Base-by-base conservation (phyloP, 2,888 invertebrate species). In the Nymphalis polychloros region DNA sequence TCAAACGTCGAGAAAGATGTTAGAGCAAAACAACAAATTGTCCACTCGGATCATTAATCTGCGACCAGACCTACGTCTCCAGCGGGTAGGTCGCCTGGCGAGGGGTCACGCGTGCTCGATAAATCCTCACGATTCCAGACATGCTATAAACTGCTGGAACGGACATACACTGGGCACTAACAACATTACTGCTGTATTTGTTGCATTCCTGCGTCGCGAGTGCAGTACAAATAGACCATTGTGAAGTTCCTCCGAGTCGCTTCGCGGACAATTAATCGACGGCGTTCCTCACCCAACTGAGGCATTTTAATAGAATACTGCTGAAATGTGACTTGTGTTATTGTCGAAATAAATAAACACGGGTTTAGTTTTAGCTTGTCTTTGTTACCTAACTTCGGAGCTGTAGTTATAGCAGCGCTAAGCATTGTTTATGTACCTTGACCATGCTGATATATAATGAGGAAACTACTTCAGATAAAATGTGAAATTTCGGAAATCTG, bases 41-140 rank as follows among this genome's bases (percentile, higher is more conserved):
- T 69, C 69, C 49, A 46, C 50, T 69, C 27, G n/a, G 65, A 59
- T 59, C 69, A 69, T 69, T 69, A 66, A 69, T 69, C 59, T 47
- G 60, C 16, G 60, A 48, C 17, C 52, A 35, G 41, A 64, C 49
- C 46, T 50, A 35, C 23, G 55, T 57, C 23, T 57, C 57, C 19
- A n/a, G 41, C 8, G 19, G 31, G 31, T n/a, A 49, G 49, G 49
- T 4, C 10, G 41, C 41, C 53, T 47, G 35, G 48, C 61, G 19
- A 55, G 53, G 46, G 64, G 48, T 55, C 59, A 35, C 35, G 48
- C 10, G 48, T 49, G 52, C 35, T 4, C 48, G 48, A 61, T 66
- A 61, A 66, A 66, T 66, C 55, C 17, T 48, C 61, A 13, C 31
- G 55, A 60, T 35, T 41, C 23, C 48, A 66, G 52, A 27, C 55